Conservation (phyloP, 2,797 vertebrate genomes). For the Phaenicophaeus curvirostris region DNA sequence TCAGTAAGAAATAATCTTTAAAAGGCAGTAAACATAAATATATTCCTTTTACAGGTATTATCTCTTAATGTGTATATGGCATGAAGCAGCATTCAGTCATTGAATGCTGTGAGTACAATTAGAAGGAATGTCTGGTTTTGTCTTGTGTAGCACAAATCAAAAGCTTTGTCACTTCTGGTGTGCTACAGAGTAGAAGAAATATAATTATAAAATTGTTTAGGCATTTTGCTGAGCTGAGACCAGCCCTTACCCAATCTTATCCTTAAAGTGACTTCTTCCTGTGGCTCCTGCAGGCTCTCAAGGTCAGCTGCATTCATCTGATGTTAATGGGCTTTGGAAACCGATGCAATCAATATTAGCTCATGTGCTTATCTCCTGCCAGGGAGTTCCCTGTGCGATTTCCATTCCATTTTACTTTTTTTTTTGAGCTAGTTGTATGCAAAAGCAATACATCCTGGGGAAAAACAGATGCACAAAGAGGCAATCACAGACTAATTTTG, state of each 20-base stretch:
- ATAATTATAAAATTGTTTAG: not conserved
- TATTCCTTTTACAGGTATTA: not conserved
- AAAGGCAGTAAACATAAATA: not conserved
- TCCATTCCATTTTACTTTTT: not conserved
- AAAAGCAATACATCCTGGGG: not conserved
- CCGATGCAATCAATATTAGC: not conserved
- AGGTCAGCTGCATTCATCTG: constrained; percentile 24
- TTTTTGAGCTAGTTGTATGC: not conserved
- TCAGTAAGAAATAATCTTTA: not conserved
- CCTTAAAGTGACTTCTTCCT: not conserved
- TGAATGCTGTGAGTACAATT: not conserved
- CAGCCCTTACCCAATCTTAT: not conserved
- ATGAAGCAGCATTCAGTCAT: not conserved
- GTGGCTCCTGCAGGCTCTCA: not conserved
- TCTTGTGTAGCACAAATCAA: not conserved
- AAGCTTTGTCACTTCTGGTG: not conserved
- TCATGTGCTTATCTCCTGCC: constrained; percentile 1
- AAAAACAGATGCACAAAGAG: not conserved
- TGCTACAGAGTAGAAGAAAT: not conserved
- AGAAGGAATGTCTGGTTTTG: not conserved
- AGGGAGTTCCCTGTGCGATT: not conserved
- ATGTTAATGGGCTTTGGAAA: constrained; percentile 39
- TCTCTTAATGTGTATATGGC: not conserved
- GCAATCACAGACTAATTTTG: not conserved
- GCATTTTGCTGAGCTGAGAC: not conserved